Percentiles rank a stretch among this genome's conserved stretches.
Evolutionary conservation across 2,113 vertebrate genomes (phyloP).

Genomic region (Xiphias gladius): DNA sequence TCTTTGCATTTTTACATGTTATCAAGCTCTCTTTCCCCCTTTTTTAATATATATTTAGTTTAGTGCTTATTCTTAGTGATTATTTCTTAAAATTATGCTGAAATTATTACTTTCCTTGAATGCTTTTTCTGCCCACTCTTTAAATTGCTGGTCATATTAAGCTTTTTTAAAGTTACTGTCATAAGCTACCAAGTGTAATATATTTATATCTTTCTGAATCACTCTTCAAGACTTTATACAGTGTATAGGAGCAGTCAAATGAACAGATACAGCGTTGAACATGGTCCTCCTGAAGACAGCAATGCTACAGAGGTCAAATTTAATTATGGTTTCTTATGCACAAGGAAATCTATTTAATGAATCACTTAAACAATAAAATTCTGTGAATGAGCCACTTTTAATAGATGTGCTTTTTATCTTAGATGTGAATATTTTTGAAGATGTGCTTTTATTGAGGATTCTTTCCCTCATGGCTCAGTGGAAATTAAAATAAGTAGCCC

Average conservation of each 20-base stretch:
- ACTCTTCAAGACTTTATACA: not conserved
- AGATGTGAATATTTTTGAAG: not conserved
- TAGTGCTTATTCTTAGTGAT: not conserved
- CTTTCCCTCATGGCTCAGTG: not conserved
- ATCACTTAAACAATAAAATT: not conserved
- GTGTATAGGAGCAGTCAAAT: not conserved
- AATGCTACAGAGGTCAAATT: not conserved
- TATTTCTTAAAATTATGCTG: not conserved
- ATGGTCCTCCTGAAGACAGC: not conserved
- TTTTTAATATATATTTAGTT: not conserved
- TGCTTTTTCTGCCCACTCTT: not conserved
- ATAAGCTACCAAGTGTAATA: no score
- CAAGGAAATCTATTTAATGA: constrained; percentile 1
- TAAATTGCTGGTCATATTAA: not conserved
- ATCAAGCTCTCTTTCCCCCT: not conserved
- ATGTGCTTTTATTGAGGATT: not conserved
- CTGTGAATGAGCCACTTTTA: not conserved
- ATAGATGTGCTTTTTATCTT: not conserved
- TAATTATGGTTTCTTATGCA: not conserved
- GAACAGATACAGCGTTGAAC: not conserved
- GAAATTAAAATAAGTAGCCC: not conserved
- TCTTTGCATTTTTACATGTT: not conserved
- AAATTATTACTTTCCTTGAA: not conserved
- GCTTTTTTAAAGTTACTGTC: not conserved
- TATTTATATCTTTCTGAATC: not conserved